A percentile compares a stretch with the other conserved stretches of the same genome.
Evolutionary conservation across 2,888 invertebrate species (phyloP).

Genomic region (Xanthorhoe spadicearia): DNA sequence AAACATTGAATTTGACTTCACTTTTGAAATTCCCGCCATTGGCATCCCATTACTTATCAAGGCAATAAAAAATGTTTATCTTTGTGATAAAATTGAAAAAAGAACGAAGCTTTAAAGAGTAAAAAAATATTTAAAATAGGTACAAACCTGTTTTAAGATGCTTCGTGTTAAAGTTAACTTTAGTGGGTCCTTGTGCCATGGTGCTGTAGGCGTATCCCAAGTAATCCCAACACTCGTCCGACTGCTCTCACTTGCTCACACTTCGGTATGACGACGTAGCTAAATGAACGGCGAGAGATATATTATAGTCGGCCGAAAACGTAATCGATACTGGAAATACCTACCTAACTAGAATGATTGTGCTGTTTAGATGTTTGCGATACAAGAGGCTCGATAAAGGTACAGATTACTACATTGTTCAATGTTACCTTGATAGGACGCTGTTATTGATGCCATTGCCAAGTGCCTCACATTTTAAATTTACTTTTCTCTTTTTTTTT

Average conservation of each 20-base stretch:
- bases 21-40: background rate
- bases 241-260: constrained; percentile 45
- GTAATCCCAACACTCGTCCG: constrained; percentile 58
- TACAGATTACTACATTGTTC: background rate
- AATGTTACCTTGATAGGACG: background rate
- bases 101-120: background rate
- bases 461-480: too few relatives aligned
- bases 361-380: constrained; percentile 1
- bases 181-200: constrained; percentile 62
- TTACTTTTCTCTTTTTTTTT: too few relatives aligned
- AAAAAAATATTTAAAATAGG: constrained; percentile 12
- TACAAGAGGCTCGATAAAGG: background rate
- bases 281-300: constrained; percentile 49
- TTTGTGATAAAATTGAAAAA: background rate
- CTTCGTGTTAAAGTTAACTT: constrained; percentile 67
- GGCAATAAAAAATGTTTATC: background rate
- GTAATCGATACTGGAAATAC: too few relatives aligned
- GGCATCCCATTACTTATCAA: background rate
- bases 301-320: constrained; percentile 27
- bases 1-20: too few relatives aligned
- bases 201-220: constrained; percentile 60
- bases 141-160: constrained; percentile 72
- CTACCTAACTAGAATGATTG: background rate
- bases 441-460: too few relatives aligned
- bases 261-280: constrained; percentile 49